Percentiles rank a stretch among this genome's conserved stretches.
Evolutionary conservation across 2,797 vertebrate genomes (phyloP).

Genomic region (Channa striata): DNA sequence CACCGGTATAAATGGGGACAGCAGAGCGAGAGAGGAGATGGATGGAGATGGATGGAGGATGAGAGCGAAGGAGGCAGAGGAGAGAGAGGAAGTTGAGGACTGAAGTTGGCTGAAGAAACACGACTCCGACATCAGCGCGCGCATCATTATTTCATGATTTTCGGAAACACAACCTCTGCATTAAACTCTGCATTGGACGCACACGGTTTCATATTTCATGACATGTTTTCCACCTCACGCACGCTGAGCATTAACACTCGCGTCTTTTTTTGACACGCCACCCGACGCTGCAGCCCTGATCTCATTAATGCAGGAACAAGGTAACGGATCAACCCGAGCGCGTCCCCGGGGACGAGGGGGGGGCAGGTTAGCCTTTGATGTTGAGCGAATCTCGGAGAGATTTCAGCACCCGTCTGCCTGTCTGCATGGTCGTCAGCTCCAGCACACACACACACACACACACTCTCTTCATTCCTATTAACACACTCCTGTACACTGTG

Average conservation of each 20-base stretch:
- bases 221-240: slow-evolving; percentile 20
- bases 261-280: slow-evolving; percentile 22
- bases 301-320: slow-evolving; percentile 74
- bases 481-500: slow-evolving; percentile 43
- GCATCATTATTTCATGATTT: slow-evolving; percentile 54
- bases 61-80: slow-evolving; percentile 38
- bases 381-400: slow-evolving; percentile 47
- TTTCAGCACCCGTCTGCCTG: slow-evolving; percentile 40
- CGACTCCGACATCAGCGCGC: slow-evolving; percentile 2
- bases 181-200: slow-evolving; percentile 3
- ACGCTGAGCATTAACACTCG: slow-evolving; percentile 6
- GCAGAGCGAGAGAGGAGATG: slow-evolving; percentile 57
- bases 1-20: slow-evolving; percentile 73
- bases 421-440: slow-evolving; percentile 28
- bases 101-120: slow-evolving; percentile 27
- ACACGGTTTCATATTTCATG: slow-evolving; percentile 15
- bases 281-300: slow-evolving; percentile 46
- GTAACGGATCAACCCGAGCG: slow-evolving; percentile 53
- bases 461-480: slow-evolving; percentile 31
- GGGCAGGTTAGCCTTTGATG: slow-evolving; percentile 68
- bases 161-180: slow-evolving; percentile 4
- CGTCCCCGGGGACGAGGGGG: slow-evolving; percentile 43
- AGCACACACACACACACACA: neutral
- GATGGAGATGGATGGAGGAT: slow-evolving; percentile 58
- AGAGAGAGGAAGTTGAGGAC: slow-evolving; percentile 50